phyloP scores from a whole-genome alignment of 1,140 invertebrate species.

The Philopotamus ludificatus region DNA sequence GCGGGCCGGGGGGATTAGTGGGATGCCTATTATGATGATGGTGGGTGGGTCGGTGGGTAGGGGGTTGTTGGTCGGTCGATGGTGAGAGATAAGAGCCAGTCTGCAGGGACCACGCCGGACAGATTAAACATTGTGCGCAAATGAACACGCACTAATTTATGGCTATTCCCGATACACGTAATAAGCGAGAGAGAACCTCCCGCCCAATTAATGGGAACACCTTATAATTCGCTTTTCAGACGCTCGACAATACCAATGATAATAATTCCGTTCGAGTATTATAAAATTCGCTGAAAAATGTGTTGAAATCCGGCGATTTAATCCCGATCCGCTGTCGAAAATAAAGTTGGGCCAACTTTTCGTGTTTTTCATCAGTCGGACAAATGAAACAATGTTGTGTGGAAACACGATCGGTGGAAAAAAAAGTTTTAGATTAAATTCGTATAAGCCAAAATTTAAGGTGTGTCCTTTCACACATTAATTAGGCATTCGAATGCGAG shows the following conservation, averaged over 20 bases:
- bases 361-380: no score
- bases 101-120: conserved; percentile 43
- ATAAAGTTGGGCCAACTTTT: no score
- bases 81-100: conserved; percentile 24
- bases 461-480: conserved; percentile 46
- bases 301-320: no score
- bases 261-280: conserved; percentile 49
- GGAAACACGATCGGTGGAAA: no score
- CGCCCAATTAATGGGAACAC: neutral
- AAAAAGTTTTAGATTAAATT: no score
- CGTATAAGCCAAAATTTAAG: no score
- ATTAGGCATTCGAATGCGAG: conserved; percentile 57
- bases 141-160: conserved; percentile 58
- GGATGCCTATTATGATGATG: conserved; percentile 23
- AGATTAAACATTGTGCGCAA: conserved; percentile 58
- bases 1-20: conserved; percentile 21
- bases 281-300: no score
- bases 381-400: no score
- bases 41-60: conserved; percentile 10
- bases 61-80: conserved; percentile 22
- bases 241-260: conserved; percentile 50
- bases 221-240: neutral
- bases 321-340: no score
- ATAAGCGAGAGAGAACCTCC: conserved; percentile 48
- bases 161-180: conserved; percentile 53